A percentile compares a stretch with the other conserved stretches of the same genome.
phyloP scores from a whole-genome alignment of 2,113 vertebrate genomes.

The Leptodactylus fuscus region DNA sequence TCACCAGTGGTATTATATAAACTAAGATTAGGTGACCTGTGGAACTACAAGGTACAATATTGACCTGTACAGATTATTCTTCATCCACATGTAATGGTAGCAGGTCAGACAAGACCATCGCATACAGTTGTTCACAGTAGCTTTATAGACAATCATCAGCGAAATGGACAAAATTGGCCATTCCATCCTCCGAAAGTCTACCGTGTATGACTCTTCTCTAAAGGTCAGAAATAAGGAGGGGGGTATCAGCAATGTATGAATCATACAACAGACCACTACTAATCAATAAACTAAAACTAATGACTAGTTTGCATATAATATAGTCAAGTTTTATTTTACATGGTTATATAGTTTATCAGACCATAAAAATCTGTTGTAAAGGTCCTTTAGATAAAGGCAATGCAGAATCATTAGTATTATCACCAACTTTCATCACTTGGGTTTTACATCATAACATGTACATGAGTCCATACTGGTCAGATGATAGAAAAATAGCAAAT shows the following conservation, averaged over 20 bases:
- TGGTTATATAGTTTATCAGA: neutral
- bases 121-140: too few species aligned
- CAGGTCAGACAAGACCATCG: too few species aligned
- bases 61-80: too few species aligned
- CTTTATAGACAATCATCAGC: too few species aligned
- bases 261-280: neutral
- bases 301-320: neutral
- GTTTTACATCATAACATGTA: neutral
- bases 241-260: neutral
- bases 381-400: neutral
- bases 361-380: neutral
- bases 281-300: neutral
- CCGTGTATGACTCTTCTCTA: too few species aligned
- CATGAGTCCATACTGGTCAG: neutral
- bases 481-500: neutral
- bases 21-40: too few species aligned
- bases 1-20: too few species aligned
- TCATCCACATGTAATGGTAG: too few species aligned
- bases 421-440: neutral
- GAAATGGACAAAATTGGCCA: too few species aligned
- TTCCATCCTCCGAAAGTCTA: too few species aligned
- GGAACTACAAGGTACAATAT: too few species aligned
- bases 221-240: too few species aligned
- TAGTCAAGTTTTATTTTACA: neutral
- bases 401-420: neutral